phyloP scores from a whole-genome alignment of 2,888 invertebrate species.

The Serrognathus titanus region DNA sequence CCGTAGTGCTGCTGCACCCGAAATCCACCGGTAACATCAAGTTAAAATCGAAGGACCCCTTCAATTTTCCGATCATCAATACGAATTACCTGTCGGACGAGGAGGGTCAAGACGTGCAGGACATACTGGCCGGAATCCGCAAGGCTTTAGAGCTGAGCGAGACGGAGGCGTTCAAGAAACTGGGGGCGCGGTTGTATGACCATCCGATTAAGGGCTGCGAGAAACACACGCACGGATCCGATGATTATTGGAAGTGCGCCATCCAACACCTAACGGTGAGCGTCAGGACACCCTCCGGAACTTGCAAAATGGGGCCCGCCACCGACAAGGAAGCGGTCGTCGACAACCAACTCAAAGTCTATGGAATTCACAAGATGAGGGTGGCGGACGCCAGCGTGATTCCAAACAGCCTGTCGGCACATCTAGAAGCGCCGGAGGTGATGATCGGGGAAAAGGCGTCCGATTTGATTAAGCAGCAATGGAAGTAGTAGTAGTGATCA shows the following conservation, averaged over 20 bases:
- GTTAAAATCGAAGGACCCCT: conserved; percentile 69
- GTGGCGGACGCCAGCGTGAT: conserved; percentile 69
- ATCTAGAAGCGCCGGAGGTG: conserved; percentile 65
- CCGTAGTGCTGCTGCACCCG: conserved; percentile 70
- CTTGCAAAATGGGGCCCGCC: conserved; percentile 52
- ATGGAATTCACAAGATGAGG: conserved; percentile 57
- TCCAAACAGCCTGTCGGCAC: conserved; percentile 62
- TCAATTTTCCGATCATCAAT: conserved; percentile 71
- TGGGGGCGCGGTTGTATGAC: conserved; percentile 49
- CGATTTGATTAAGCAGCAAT: conserved; percentile 56
- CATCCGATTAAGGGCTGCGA: conserved; percentile 18
- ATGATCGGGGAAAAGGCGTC: conserved; percentile 73
- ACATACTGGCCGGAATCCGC: conserved; percentile 60
- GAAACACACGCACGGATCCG: conserved; percentile 54
- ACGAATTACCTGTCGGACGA: conserved; percentile 74
- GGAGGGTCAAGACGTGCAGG: conserved; percentile 58
- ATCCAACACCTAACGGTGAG: conserved; percentile 68
- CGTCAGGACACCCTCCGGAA: conserved; percentile 64
- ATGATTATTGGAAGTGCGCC: conserved; percentile 73
- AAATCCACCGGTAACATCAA: conserved; percentile 67
- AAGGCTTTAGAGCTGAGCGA: conserved; percentile 36
- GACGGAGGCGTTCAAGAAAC: conserved; percentile 53
- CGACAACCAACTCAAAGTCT: conserved; percentile 49
- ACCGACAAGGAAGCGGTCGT: conserved; percentile 49
- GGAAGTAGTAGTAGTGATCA: conserved; percentile 14